Percentiles rank a stretch among this genome's conserved stretches.
These are phyloP conservation scores for Pollenia griseotomentosa DNA, from an alignment of 2,888 invertebrate species.

Conservation along the genomic window DNA sequence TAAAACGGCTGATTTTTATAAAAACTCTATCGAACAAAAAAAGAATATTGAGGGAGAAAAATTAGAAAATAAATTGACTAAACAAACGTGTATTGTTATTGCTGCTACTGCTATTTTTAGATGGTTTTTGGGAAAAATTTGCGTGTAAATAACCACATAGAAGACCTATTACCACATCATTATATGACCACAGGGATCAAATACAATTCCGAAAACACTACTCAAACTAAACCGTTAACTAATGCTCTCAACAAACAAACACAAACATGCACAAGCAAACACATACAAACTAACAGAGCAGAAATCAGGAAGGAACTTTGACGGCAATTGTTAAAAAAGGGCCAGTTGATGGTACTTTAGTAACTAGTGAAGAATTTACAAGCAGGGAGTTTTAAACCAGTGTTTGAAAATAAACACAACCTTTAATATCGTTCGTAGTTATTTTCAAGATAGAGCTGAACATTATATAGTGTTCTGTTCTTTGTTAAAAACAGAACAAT, in stretches of 20 bases:
- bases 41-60: slow-evolving; percentile 1
- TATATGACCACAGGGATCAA: slow-evolving; percentile 80
- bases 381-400: no score
- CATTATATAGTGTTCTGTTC: no score
- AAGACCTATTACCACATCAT: slow-evolving; percentile 81
- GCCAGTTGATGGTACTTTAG: background rate
- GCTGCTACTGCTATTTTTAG: slow-evolving; percentile 1
- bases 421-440: no score
- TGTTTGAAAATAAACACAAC: no score
- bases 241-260: slow-evolving; percentile 53
- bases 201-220: slow-evolving; percentile 69
- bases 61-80: slow-evolving; percentile 45
- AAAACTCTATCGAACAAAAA: slow-evolving; percentile 29
- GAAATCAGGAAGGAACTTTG: background rate
- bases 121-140: slow-evolving; percentile 57
- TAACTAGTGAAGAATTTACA: no score
- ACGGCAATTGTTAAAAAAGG: background rate
- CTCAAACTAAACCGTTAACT: slow-evolving; percentile 69
- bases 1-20: background rate
- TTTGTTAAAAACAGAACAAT: no score
- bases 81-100: slow-evolving; percentile 36
- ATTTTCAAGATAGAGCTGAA: no score
- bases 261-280: slow-evolving; percentile 3
- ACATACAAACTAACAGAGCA: background rate
- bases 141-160: slow-evolving; percentile 73